Evolutionary conservation across 2,888 invertebrate genomes (phyloP).

Genomic region (Himalopsyche anomala): DNA sequence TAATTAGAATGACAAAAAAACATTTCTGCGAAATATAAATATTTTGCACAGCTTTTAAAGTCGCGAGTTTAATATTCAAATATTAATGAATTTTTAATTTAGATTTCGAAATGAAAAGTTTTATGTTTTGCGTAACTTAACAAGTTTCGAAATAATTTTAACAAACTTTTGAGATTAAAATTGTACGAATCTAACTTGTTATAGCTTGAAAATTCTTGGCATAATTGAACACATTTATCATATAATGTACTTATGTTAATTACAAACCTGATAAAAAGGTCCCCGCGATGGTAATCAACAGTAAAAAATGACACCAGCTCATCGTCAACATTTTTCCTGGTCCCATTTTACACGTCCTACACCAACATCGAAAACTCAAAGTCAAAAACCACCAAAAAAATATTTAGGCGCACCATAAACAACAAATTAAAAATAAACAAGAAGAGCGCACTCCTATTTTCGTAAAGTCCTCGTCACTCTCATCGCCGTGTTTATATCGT

Average conservation of each 20-base stretch:
- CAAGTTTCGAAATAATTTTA: no score
- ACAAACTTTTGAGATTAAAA: no score
- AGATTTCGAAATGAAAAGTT: no score
- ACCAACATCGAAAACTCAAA: conserved; percentile 48
- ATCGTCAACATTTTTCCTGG: conserved; percentile 53
- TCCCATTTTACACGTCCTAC: conserved; percentile 54
- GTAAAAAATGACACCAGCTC: conserved; percentile 57
- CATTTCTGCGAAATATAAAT: no score
- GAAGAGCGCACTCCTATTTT: conserved; percentile 46
- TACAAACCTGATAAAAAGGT: conserved; percentile 57
- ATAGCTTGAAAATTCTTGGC: neutral
- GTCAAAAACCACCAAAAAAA: conserved; percentile 47
- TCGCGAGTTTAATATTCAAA: no score
- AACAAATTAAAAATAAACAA: conserved; percentile 56
- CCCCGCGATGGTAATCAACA: conserved; percentile 49
- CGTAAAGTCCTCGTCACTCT: conserved; percentile 43
- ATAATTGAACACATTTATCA: no score
- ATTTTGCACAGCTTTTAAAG: no score
- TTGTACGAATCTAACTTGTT: neutral
- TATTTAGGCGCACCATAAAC: conserved; percentile 46
- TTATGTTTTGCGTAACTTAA: no score
- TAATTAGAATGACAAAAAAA: no score
- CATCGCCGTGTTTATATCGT: conserved; percentile 41
- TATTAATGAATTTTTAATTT: no score
- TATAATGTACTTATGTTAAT: no score